Conservation (phyloP, 1,140 invertebrate species). For the Callitettix versicolor region DNA sequence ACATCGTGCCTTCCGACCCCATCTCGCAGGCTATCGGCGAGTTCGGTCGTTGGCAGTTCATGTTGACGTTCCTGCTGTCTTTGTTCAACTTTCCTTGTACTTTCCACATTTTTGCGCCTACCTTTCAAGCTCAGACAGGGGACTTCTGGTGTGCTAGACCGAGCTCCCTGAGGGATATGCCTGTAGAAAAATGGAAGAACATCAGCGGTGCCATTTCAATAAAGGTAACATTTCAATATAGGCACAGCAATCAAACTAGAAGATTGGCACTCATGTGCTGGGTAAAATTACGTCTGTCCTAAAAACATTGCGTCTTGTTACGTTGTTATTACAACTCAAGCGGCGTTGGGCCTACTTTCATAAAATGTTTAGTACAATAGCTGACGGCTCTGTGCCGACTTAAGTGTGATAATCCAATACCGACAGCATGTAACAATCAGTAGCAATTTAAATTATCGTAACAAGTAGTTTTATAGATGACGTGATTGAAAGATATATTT, state of each 20-base stretch:
- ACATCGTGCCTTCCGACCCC: neutral
- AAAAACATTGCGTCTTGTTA: conserved; percentile 34
- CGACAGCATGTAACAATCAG: too few relatives aligned
- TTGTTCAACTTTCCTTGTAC: conserved; percentile 54
- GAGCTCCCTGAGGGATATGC: neutral
- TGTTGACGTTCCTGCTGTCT: conserved; percentile 50
- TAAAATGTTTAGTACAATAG: too few relatives aligned
- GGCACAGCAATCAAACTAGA: too few relatives aligned
- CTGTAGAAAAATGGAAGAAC: conserved; percentile 41
- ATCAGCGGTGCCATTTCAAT: conserved; percentile 38
- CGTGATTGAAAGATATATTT: too few relatives aligned
- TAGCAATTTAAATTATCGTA: too few relatives aligned
- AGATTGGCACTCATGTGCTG: too few relatives aligned
- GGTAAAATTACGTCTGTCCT: too few relatives aligned
- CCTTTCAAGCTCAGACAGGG: conserved; percentile 49
- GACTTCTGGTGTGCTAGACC: conserved; percentile 42
- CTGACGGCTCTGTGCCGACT: too few relatives aligned
- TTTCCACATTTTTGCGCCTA: conserved; percentile 53
- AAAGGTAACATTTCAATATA: too few relatives aligned
- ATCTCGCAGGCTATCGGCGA: conserved; percentile 37
- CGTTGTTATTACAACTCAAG: conserved; percentile 27
- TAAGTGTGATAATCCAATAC: too few relatives aligned
- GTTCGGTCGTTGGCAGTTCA: conserved; percentile 46
- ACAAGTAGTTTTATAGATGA: too few relatives aligned
- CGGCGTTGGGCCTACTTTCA: neutral